phyloP scores from a whole-genome alignment of 2,797 vertebrate species.

The Macroramphosus scolopax region DNA sequence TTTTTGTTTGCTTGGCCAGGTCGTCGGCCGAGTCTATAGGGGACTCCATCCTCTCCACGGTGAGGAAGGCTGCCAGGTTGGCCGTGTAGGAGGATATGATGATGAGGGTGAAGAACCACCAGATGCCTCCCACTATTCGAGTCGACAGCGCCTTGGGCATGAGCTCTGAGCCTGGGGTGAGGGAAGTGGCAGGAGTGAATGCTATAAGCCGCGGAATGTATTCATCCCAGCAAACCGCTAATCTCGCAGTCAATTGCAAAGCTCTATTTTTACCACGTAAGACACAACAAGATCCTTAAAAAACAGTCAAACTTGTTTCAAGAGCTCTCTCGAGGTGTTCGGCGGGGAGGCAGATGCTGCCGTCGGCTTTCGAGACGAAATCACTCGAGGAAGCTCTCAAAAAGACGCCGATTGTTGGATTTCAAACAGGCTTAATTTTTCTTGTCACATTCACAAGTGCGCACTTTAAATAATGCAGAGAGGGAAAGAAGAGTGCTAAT shows the following conservation, averaged over 20 bases:
- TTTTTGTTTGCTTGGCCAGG: conserved; percentile 97
- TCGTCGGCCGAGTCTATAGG: conserved; percentile 97
- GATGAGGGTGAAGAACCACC: conserved; percentile 99
- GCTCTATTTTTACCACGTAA: conserved; percentile 23
- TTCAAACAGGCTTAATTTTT: conserved; percentile 40
- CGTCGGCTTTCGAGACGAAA: conserved; percentile 23
- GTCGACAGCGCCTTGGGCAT: conserved; percentile 99
- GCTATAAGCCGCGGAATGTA: conserved; percentile 33
- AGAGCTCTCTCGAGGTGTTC: conserved; percentile 35
- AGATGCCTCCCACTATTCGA: conserved; percentile 98
- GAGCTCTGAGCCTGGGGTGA: conserved; percentile 93
- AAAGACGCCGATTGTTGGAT: conserved; percentile 46
- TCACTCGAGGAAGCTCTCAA: conserved; percentile 38
- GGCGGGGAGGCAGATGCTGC: conserved; percentile 26
- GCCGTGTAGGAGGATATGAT: conserved; percentile 99
- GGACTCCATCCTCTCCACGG: conserved; percentile 98
- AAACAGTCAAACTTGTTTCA: conserved; percentile 23
- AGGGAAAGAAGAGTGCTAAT: conserved; percentile 8
- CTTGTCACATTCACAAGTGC: conserved; percentile 22
- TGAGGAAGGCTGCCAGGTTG: conserved; percentile 98
- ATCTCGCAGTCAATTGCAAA: conserved; percentile 15
- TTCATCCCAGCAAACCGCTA: conserved; percentile 23
- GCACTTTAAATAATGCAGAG: conserved; percentile 44
- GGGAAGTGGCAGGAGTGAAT: conserved; percentile 55
- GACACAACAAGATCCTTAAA: conserved; percentile 18